These are phyloP conservation scores for Salvator merianae DNA, from an alignment of 2,113 vertebrate genomes.

Conservation along the genomic window DNA sequence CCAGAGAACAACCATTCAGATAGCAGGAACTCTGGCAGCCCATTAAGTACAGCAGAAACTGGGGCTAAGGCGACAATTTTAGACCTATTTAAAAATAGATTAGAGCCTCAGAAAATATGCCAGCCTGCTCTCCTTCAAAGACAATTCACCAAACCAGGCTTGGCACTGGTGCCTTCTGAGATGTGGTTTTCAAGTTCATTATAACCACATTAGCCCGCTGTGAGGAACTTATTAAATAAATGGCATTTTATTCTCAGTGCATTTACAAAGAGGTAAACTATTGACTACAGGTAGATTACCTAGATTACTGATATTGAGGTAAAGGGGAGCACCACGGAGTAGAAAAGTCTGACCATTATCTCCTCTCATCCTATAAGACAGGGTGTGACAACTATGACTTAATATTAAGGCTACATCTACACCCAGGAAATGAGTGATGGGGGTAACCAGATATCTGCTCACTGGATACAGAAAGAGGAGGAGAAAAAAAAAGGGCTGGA, in stretches of 20 bases:
- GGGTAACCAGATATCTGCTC: too few species aligned
- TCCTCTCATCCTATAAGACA: fast-evolving
- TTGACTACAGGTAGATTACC: conserved; percentile 26
- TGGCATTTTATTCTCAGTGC: conserved; percentile 60
- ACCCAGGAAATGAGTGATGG: too few species aligned
- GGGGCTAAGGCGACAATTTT: conserved; percentile 59
- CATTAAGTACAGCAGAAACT: conserved; percentile 72
- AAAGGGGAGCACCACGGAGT: not conserved
- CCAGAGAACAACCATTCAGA: conserved; percentile 59
- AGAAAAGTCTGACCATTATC: conserved; percentile 16
- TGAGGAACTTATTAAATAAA: conserved; percentile 74
- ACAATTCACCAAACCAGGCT: conserved; percentile 63
- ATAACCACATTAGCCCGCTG: conserved; percentile 68
- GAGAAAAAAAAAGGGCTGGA: too few species aligned
- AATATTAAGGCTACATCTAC: not conserved
- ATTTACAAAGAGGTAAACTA: conserved; percentile 38
- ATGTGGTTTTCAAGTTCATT: conserved; percentile 76
- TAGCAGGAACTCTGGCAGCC: conserved; percentile 66
- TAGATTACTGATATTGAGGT: conserved; percentile 28
- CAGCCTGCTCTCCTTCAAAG: conserved; percentile 60
- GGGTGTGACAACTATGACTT: not conserved
- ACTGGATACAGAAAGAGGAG: too few species aligned
- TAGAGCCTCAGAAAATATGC: conserved; percentile 57
- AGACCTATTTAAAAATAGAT: conserved; percentile 75
- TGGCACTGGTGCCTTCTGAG: conserved; percentile 63